Conservation (phyloP, 2,888 invertebrate genomes). For the Pyrrhosoma nymphula region DNA sequence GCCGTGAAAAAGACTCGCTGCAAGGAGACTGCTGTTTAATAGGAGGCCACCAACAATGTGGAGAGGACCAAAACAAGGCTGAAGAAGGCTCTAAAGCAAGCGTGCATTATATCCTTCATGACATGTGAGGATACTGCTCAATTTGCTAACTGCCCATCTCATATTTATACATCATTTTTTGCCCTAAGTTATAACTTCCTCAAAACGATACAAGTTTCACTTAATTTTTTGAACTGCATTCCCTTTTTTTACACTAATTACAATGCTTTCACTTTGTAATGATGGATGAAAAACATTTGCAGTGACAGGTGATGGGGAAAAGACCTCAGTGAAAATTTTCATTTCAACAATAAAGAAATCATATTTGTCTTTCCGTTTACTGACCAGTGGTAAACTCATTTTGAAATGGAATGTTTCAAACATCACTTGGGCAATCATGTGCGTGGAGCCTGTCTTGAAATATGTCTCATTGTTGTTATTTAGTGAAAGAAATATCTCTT, state of each 20-base stretch:
- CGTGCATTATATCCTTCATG: neutral
- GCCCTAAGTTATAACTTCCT: constrained; percentile 33
- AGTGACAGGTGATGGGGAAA: neutral
- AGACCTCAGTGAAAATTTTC: neutral
- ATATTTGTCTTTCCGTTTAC: neutral
- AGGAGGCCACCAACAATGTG: constrained; percentile 45
- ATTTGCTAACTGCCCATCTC: constrained; percentile 40
- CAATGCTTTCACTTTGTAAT: neutral
- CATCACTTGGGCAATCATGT: neutral
- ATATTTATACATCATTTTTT: constrained; percentile 50
- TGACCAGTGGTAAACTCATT: neutral
- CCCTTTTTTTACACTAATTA: constrained; percentile 51
- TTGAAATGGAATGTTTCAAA: neutral
- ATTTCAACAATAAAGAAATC: neutral
- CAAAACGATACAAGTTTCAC: constrained; percentile 8
- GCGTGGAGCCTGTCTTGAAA: neutral
- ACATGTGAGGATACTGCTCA: constrained; percentile 37
- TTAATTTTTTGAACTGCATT: constrained; percentile 52
- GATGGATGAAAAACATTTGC: neutral
- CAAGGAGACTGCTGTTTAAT: constrained; percentile 8
- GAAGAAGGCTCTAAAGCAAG: constrained; percentile 50
- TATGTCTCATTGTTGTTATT: neutral
- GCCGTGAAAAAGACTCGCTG: neutral
- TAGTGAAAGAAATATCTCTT: constrained; percentile 37
- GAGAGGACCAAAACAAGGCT: constrained; percentile 57